phyloP scores from a whole-genome alignment of 64 coral and sea anemone genomes.

The Orbicella faveolata region DNA sequence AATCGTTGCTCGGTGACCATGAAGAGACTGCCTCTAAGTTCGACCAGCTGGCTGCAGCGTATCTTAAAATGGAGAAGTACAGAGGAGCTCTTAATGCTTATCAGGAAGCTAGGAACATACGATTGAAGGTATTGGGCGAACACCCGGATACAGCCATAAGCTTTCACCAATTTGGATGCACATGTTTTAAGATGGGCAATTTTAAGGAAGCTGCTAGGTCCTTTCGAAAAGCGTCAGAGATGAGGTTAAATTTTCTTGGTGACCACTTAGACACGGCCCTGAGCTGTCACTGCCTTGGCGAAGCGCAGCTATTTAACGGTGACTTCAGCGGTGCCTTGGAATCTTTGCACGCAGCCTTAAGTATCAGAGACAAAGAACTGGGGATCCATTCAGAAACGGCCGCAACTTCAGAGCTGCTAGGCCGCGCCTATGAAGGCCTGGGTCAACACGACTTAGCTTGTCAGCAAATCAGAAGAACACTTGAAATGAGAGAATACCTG shows the following conservation, averaged over 20 bases:
- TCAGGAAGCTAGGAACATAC: background rate
- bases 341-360: background rate
- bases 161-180: background rate
- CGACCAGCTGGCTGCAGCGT: background rate
- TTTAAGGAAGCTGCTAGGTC: background rate
- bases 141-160: background rate
- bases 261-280: background rate
- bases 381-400: background rate
- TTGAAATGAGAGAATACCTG: too few species aligned
- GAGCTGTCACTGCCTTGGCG: background rate
- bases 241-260: background rate
- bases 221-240: background rate
- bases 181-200: background rate
- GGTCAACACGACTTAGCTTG: background rate
- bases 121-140: background rate
- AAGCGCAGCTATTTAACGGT: background rate
- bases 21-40: background rate
- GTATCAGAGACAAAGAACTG: background rate
- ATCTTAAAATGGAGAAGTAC: background rate
- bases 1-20: background rate
- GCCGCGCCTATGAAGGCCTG: background rate
- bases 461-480: too few species aligned
- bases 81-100: background rate
- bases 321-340: background rate
- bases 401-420: background rate